Percentiles rank a stretch among this genome's conserved stretches.
Evolutionary conservation across 2,797 vertebrate genomes (phyloP).

Genomic region (Poeciliopsis paucimaculata): DNA sequence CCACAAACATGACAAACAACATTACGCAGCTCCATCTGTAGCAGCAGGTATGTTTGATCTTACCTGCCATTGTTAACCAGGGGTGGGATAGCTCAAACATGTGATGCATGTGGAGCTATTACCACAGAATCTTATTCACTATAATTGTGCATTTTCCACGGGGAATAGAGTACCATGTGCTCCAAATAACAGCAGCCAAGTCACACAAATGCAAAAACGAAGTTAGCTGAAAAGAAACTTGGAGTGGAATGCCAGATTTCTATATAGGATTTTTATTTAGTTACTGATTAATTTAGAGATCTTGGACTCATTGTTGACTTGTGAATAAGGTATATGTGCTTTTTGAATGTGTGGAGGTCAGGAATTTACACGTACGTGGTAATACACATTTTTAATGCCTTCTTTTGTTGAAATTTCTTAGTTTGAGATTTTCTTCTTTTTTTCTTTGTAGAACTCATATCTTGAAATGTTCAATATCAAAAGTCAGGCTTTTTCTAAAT

Average conservation of each 20-base stretch:
- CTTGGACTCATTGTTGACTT: not conserved
- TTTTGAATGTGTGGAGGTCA: not conserved
- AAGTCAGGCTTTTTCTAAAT: not conserved
- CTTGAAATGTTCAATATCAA: no score
- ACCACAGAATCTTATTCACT: not conserved
- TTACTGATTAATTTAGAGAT: not conserved
- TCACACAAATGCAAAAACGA: not conserved
- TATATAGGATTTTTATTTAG: not conserved
- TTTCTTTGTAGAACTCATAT: not conserved
- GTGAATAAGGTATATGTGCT: not conserved
- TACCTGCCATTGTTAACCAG: not conserved
- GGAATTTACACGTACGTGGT: not conserved
- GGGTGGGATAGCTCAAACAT: not conserved
- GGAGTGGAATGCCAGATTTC: not conserved
- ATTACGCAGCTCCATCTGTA: not conserved
- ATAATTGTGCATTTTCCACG: not conserved
- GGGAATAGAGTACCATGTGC: not conserved
- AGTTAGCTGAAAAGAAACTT: not conserved
- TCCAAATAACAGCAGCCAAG: not conserved
- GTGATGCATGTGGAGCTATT: not conserved
- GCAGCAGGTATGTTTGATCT: not conserved
- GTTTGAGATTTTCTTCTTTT: not conserved
- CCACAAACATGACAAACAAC: not conserved
- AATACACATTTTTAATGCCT: not conserved
- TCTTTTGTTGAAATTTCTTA: not conserved